phyloP scores from a whole-genome alignment of 2,797 vertebrate species.

The Liparis tanakae region DNA sequence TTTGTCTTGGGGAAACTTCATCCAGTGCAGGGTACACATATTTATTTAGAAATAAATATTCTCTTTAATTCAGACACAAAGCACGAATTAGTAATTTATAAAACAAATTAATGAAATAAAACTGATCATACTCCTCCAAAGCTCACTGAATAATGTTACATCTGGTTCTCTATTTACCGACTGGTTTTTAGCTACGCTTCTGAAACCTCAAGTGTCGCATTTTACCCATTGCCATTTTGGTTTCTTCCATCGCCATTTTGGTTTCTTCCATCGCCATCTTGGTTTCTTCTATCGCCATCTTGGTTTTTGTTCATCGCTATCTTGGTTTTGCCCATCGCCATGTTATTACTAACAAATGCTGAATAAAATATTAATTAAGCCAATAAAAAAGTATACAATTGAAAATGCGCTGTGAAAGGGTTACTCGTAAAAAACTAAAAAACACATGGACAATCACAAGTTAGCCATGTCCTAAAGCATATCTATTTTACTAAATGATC shows the following conservation, averaged over 20 bases:
- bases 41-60: too few species aligned
- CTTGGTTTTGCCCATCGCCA: too few species aligned
- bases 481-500: background rate
- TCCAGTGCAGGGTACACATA: background rate
- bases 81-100: background rate
- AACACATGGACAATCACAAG: background rate
- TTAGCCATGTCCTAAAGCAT: background rate
- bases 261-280: too few species aligned
- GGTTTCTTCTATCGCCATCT: background rate
- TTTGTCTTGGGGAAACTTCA: background rate
- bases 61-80: constrained; percentile 2
- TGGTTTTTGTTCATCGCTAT: background rate
- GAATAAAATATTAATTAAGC: background rate
- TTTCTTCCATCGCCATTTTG: too few species aligned
- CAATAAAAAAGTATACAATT: background rate
- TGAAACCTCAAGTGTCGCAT: background rate
- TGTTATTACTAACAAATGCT: background rate
- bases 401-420: background rate
- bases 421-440: background rate
- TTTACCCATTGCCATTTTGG: background rate
- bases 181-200: background rate
- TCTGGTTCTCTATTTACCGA: background rate
- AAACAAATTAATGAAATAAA: background rate
- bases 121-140: background rate
- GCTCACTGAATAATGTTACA: background rate